Evolutionary conservation across 2,113 vertebrate species (phyloP), one percentile per base, ranked within the genome.

Genomic region (Ageneiosus marmoratus): DNA sequence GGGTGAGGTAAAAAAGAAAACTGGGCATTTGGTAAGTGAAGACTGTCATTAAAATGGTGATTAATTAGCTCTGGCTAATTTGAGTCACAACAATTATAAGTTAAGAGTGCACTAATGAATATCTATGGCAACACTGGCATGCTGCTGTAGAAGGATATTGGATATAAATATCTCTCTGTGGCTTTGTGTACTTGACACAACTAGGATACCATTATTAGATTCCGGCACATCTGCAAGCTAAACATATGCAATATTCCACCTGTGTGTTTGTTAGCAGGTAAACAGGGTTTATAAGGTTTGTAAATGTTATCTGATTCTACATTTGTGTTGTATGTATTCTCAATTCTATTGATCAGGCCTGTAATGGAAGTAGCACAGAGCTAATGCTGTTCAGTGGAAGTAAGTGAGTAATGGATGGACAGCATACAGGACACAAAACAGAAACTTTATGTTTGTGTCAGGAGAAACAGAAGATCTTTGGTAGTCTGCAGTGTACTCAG

Each of bases 301-400:
- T 34, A 77, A 27, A 48, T 13, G 20, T 24, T 50, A 16, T 55
- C 29, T 55, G 20, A 70, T 70, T 70, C 22, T 80, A 4, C 50
- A 80, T 65, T 5, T 55, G 32, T 27, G 15, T 15, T 44, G 56
- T 34, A 11, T 80, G 12, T 55, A 55, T 41, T 55, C 48, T 41
- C n/a, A 29, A 69, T 32, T 80, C 96, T 96, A 98, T 98, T 97
- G 97, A 97, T 98, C 95, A 91, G 91, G 90, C 91, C 94, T 94
- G 96, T 97, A 97, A 98, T 97, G 96, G 96, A 92, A 93, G 94
- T 93, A 94, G 95, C 95, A 95, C 96, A 97, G 98, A 98, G 97
- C 96, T 96, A 96, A 97, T 96, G 95, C 94, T 93, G 92, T 95
- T 96, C 95, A 96, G 97, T 97, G 97, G 95, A 97, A 97, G 95